phyloP scores from a whole-genome alignment of 2,888 invertebrate species.

The Syritta pipiens region DNA sequence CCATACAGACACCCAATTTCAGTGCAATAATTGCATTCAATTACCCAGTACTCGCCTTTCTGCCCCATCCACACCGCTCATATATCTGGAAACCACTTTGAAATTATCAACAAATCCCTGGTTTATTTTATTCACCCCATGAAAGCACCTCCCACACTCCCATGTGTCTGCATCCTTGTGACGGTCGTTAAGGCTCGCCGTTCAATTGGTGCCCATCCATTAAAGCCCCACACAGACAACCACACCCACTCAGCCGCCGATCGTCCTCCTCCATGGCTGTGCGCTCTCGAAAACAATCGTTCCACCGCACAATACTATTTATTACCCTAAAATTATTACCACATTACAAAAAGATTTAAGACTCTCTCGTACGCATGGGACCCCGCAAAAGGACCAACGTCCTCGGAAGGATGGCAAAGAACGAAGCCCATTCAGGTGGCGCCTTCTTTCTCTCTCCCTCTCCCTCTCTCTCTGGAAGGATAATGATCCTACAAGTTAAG shows the following conservation, averaged over 20 bases:
- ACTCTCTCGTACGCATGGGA: constrained; percentile 30
- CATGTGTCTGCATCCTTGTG: constrained; percentile 3
- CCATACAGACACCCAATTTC: no score
- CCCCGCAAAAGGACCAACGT: constrained; percentile 23
- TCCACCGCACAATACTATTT: constrained; percentile 61
- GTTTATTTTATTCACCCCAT: constrained; percentile 50
- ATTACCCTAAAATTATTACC: constrained; percentile 69
- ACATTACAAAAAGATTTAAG: constrained; percentile 68
- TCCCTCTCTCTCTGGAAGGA: constrained; percentile 37
- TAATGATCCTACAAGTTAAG: constrained; percentile 69
- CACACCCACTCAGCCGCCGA: not conserved
- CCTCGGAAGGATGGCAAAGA: not conserved
- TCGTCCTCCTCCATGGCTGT: constrained; percentile 20
- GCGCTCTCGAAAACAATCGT: constrained; percentile 57
- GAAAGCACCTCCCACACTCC: not conserved
- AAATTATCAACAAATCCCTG: constrained; percentile 64
- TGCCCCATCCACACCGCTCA: not conserved
- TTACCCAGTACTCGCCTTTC: constrained; percentile 12
- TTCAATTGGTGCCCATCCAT: constrained; percentile 63
- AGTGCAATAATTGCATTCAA: constrained; percentile 47
- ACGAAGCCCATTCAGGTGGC: constrained; percentile 65
- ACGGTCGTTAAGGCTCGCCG: constrained; percentile 45
- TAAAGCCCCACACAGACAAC: constrained; percentile 42
- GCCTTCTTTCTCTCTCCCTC: constrained; percentile 32
- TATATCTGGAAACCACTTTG: constrained; percentile 42